Evolutionary conservation across 2,797 vertebrate genomes (phyloP), one percentile per base, ranked within the genome.

Genomic region (Simalia tracyae): DNA sequence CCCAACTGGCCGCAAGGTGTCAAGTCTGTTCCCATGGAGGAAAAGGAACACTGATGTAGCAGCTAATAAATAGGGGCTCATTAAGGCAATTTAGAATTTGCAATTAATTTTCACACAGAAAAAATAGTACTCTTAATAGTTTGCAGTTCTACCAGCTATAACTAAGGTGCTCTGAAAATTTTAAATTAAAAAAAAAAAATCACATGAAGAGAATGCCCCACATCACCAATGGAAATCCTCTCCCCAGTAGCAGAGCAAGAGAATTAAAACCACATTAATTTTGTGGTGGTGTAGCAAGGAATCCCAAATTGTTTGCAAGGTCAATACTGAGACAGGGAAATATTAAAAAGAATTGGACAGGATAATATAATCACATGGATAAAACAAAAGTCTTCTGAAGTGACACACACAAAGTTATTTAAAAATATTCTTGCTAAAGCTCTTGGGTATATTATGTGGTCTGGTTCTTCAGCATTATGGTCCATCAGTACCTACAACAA

Each of bases 1-100:
- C 72, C 91, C 94, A 94, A 95, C 96, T 95, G 96, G 93, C 94
- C 96, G 95, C 94, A 93, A 96, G 96, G 96, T 68, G 88, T 94
- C 95, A 84, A 93, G 94, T 96, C 95, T 95, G 96, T 96, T 97
- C 95, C 95, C 94, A 50, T 72, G 89, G 94, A 95, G 91, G 90
- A 86, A 86, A 89, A 42, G 95, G 96, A 96, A 96, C 96, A 84
- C 63, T 86, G 93, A 95, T 95, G 95, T 96, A 97, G 97, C 97
- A 97, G 97, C 96, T 97, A 95, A 95, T 91, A 95, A 97, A 95
- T 92, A 95, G 97, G 89, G 97, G 97, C 97, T 97, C 96, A 96
- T 97, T 97, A 98, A 98, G 97, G 97, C 97, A 97, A 97, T 97
- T 97, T 94, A 96, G 97, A 98, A 96, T 97, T 95, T 97, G 97